These are phyloP conservation scores for Macrobrachium rosenbergii DNA, from an alignment of 1,140 invertebrate species.

Conservation along the genomic window DNA sequence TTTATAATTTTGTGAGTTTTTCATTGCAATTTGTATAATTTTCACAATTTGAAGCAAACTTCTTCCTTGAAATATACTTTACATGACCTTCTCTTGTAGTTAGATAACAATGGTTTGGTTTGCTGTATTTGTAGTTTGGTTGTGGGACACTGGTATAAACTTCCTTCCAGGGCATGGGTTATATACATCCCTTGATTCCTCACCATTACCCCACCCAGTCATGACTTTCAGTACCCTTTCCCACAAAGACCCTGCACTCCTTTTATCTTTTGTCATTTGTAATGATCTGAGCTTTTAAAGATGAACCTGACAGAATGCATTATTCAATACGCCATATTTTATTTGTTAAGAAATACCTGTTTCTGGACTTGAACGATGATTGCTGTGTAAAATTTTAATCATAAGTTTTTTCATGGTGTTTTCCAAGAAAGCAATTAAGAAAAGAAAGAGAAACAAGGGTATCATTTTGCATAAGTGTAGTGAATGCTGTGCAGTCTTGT, in stretches of 20 bases:
- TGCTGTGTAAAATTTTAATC: too few relatives aligned
- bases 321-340: background rate
- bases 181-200: conserved; percentile 21
- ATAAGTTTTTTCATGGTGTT: too few relatives aligned
- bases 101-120: conserved; percentile 64
- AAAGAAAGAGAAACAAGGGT: too few relatives aligned
- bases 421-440: too few relatives aligned
- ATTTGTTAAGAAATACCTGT: too few relatives aligned
- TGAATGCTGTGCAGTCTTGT: too few relatives aligned
- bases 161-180: conserved; percentile 47
- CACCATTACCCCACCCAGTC: conserved; percentile 30
- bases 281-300: background rate
- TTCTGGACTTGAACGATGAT: too few relatives aligned
- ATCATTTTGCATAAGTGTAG: too few relatives aligned
- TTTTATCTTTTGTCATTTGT: background rate
- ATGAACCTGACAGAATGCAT: background rate
- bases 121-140: conserved; percentile 60
- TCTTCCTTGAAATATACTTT: conserved; percentile 42
- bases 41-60: conserved; percentile 34
- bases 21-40: background rate
- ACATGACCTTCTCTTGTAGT: conserved; percentile 46
- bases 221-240: conserved; percentile 15
- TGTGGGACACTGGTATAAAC: conserved; percentile 58
- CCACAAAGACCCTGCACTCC: conserved; percentile 19
- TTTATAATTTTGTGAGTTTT: too few relatives aligned